A percentile compares a stretch with the other conserved stretches of the same genome.
These are phyloP conservation scores for Callyntrura sp. DNA, from an alignment of 2,888 invertebrate genomes.

Conservation along the genomic window DNA sequence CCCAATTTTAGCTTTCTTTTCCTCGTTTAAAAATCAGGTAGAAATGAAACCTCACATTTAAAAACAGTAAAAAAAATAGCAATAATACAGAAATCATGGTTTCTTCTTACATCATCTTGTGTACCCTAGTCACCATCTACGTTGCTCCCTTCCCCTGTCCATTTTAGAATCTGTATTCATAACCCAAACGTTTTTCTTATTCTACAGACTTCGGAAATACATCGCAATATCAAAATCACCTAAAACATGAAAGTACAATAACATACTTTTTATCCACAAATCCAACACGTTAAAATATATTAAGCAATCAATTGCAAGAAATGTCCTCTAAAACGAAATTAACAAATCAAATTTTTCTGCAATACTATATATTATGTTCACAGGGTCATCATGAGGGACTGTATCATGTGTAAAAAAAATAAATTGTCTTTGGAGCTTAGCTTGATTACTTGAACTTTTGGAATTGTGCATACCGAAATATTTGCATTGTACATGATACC, in stretches of 20 bases:
- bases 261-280: too few relatives aligned
- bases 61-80: background rate
- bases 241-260: background rate
- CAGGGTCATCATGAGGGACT: too few relatives aligned
- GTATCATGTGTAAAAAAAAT: too few relatives aligned
- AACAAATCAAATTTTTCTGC: too few relatives aligned
- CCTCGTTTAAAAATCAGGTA: background rate
- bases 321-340: too few relatives aligned
- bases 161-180: background rate
- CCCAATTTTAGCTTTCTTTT: background rate
- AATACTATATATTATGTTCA: too few relatives aligned
- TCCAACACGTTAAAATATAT: too few relatives aligned
- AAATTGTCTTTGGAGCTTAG: too few relatives aligned
- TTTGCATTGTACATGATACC: too few relatives aligned
- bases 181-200: background rate
- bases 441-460: too few relatives aligned
- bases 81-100: conserved; percentile 2
- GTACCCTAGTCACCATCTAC: conserved; percentile 51
- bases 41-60: background rate
- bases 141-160: conserved; percentile 44
- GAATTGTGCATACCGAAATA: too few relatives aligned
- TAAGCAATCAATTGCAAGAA: background rate
- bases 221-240: conserved; percentile 5
- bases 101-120: background rate
- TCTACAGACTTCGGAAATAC: background rate